Evolutionary conservation across 2,797 vertebrate genomes (phyloP).

Genomic region (Macrochelys suwanniensis): DNA sequence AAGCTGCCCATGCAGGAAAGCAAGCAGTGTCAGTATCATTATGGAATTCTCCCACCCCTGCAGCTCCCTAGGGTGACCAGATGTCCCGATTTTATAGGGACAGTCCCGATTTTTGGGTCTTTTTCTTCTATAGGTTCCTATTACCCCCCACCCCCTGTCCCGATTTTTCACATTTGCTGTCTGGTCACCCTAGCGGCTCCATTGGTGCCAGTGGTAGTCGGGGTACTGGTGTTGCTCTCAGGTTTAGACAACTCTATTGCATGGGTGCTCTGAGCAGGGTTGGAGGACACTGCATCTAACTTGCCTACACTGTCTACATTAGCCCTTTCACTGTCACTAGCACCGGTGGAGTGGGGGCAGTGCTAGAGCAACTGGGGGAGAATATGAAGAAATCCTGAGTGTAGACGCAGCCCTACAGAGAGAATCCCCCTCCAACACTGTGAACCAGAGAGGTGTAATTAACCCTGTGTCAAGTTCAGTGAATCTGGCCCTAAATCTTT

Average conservation of each 20-base stretch:
- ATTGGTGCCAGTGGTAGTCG: background rate
- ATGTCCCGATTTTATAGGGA: no score
- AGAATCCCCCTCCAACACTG: background rate
- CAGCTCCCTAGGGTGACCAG: background rate
- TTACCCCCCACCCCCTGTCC: no score
- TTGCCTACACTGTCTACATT: background rate
- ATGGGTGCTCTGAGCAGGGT: background rate
- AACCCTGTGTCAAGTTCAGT: background rate
- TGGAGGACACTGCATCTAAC: background rate
- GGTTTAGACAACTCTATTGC: background rate
- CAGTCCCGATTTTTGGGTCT: no score
- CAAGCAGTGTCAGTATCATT: background rate
- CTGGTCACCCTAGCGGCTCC: background rate
- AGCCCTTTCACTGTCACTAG: background rate
- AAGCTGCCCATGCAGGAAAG: background rate
- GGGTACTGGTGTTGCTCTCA: background rate
- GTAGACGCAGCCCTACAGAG: background rate
- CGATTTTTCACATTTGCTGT: no score
- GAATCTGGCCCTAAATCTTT: background rate
- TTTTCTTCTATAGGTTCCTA: no score
- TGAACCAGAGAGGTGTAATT: background rate
- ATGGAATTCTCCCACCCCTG: background rate
- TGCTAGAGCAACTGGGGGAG: fast-evolving
- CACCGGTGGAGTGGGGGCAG: no score
- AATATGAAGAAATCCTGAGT: background rate